Base-by-base conservation (phyloP, 2,888 invertebrate species). In the Lasioglossum figueresi region DNA sequence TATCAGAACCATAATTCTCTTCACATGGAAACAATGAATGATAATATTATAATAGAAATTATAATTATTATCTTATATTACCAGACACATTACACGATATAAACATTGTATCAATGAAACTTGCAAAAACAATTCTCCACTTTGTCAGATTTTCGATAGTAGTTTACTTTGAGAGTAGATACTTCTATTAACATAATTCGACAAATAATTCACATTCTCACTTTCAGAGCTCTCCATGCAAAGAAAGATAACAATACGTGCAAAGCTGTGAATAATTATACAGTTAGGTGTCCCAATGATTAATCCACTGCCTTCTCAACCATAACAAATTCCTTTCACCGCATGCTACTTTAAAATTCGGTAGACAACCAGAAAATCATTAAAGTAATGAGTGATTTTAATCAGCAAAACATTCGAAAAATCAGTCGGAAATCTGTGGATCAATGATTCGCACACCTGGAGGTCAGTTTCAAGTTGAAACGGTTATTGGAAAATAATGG, bases 311-410 rank as follows among this genome's bases (percentile, higher is more conserved):
- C 6, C 19, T 16, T 31, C 31, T 31, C 16, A 63, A 63, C 63
- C 31, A 63, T 63, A 63, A n/a, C 56, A n/a, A 56, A 56, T 56
- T n/a, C 56, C n/a, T n/a, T 56, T 56, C 63, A 3, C 63, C n/a
- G 31, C 12, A 31, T 19, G 16, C 63, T 31, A 31, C 16, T 6
- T 31, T 4, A 63, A 63, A 63, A 6, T 31, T 27, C 27, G 12
- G 56, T 56, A n/a, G n/a, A 56, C n/a, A 56, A 56, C 59, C 27
- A 63, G 59, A 63, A 63, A 59, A 59, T 59, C 56, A 56, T n/a
- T 6, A 27, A 63, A 19, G 2, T 31, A 19, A 63, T 63, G 6
- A 19, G 19, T 63, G 16, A 63, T 19, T 31, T 63, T 5, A 19
- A 31, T 63, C 16, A 16, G 63, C 6, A 63, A 63, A 63, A 31